Percentiles rank a stretch among this genome's conserved stretches.
Conservation (phyloP, 2,113 vertebrate species). For the Tinamus guttatus region DNA sequence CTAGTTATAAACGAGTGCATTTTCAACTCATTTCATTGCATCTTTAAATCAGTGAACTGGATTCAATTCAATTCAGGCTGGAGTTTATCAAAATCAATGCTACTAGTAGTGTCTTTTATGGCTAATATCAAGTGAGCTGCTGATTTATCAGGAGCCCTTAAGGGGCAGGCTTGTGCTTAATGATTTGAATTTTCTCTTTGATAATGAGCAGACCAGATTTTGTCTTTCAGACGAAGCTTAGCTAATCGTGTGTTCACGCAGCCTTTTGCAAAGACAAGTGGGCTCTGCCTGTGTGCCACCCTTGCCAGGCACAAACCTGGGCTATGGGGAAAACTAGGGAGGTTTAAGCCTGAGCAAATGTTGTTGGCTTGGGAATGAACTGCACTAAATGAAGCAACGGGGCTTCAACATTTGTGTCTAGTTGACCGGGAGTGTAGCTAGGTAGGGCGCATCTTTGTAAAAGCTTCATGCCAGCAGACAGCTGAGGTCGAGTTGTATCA, state of each 20-base stretch:
- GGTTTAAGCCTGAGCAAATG: neutral
- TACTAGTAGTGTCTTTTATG: neutral
- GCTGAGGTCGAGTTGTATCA: neutral
- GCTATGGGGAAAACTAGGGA: neutral
- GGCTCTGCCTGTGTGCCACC: neutral
- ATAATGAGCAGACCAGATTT: neutral
- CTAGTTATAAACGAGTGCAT: neutral
- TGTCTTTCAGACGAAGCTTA: neutral
- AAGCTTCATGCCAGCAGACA: neutral
- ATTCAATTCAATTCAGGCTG: neutral
- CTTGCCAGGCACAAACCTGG: neutral
- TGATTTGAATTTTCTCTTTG: neutral
- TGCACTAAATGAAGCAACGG: neutral
- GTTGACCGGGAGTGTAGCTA: neutral
- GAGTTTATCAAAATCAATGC: neutral
- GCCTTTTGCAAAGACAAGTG: neutral
- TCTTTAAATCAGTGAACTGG: neutral
- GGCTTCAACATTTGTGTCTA: fast-evolving
- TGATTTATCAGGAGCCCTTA: neutral
- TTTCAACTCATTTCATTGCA: neutral
- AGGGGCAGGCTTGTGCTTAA: neutral
- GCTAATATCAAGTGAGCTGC: fast-evolving
- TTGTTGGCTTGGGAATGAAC: neutral
- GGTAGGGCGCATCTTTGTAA: neutral
- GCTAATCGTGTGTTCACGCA: neutral